These are phyloP conservation scores for Sapajus apella DNA, from an alignment of 2,113 vertebrate species.

Conservation along the genomic window DNA sequence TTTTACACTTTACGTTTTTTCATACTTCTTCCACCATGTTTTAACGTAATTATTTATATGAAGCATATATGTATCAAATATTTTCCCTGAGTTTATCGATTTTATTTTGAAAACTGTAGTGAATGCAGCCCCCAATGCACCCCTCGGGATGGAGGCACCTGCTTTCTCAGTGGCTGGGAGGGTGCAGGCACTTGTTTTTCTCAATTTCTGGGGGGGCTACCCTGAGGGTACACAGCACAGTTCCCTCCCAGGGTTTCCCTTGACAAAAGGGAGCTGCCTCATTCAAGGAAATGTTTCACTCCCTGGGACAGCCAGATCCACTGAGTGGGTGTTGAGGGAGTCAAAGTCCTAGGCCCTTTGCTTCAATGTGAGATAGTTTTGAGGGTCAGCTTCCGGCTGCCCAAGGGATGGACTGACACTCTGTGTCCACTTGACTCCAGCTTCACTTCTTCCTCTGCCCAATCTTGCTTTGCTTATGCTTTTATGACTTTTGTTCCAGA, in stretches of 20 bases:
- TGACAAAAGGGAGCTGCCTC: not conserved
- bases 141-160: not conserved
- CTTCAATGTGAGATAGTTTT: not conserved
- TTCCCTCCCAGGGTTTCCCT: not conserved
- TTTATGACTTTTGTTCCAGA: not conserved
- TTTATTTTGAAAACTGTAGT: not conserved
- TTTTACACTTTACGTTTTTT: not conserved
- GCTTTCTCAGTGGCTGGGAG: not conserved
- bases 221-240: not conserved
- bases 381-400: not conserved
- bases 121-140: not conserved
- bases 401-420: not conserved
- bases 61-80: not conserved
- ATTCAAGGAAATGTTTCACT: not conserved
- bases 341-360: not conserved
- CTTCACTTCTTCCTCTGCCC: not conserved
- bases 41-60: not conserved
- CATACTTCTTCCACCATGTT: not conserved
- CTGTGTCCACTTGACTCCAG: rapidly evolving
- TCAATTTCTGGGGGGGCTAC: not conserved
- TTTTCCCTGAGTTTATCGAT: not conserved
- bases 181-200: not conserved
- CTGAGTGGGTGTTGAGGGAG: not conserved
- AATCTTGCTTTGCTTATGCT: not conserved
- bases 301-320: not conserved